Base-by-base conservation (phyloP, 2,888 invertebrate genomes). In the Ormyrus labotus region DNA sequence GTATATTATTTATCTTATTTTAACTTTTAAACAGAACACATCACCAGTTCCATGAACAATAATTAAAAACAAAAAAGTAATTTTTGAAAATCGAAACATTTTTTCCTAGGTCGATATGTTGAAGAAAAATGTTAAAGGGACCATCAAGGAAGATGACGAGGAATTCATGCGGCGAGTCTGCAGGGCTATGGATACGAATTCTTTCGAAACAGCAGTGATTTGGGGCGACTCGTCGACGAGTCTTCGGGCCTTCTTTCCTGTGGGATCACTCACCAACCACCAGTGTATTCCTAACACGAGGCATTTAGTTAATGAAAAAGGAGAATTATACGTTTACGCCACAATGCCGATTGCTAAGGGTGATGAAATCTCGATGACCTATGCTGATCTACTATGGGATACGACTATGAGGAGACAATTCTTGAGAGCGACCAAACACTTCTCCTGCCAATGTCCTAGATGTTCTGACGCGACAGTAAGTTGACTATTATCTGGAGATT, bases 181-280 rank as follows among this genome's bases (percentile, higher is more conserved):
- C 85, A 91, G 92, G 74, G 92, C 93, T 19, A 91, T 95, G 86
- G 94, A 95, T 86, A 94, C 95, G 3, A 95, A 94, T 87, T 94
- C 95, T 57, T 95, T 94, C 87, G 94, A 94, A 92, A 93, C 92
- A 83, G 92, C 92, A 74, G 91, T 89, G 78, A 87, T 88, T 19
- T 92, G 88, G 83, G 92, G 90, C 81, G 91, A 91, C 83, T 80
- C 81, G 2, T 83, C 81, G 55, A 85, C 92, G 85, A 93, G 92
- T 85, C 88, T 93, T 82, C 92, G 94, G 82, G 95, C 94, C 10
- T 89, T 95, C 72, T 96, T 94, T 90, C 94, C 95, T 45, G 91
- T 95, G 78, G 92, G 94, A 2, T 93, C 94, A 61, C 90, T 95
- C 81, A 93, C 95, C 91, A 95, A 95, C 90, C 95, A 95, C 88